Base-by-base conservation (phyloP, 2,113 vertebrate genomes). In the Lasiurus cinereus region DNA sequence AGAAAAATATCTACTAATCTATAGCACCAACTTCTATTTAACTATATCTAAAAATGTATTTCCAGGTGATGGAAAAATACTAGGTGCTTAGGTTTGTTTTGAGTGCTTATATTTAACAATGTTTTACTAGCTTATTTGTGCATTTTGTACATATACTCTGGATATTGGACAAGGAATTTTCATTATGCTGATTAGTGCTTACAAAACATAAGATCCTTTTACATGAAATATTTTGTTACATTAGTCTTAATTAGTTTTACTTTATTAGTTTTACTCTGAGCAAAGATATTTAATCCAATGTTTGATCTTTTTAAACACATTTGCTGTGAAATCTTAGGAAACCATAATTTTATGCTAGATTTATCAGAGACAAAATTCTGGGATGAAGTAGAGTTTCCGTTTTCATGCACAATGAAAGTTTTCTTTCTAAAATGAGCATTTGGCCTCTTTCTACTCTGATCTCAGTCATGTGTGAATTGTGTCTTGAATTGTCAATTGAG, bases 1-100 rank as follows among this genome's bases (percentile, higher is more conserved):
- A 90, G n/a, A 77, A 92, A 93, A 98, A 98, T 94, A 97, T 88
- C 93, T 80, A 4, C 96, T 95, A 96, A 97, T 93, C 97, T 92
- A 2, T 24, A 96, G 92, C 88, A 97, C 93, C 92, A 94, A 95
- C 31, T 92, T 96, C 93, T 93, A 21, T 89, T 96, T 96, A 69
- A 72, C 24, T 88, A 14, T 64, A 7, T 95, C 95, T 96, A 97
- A 97, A 94, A 97, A 92, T 96, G 94, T 69, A 19, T 83, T 77
- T 96, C 93, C 93, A 80, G 48, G 90, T 56, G 85, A 93, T 86
- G 83, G 74, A 43, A 12, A 64, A 86, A 54, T 73, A 62, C 22
- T 31, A 70, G n/a, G 67, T 15, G 79, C 6, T 10, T 98, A 93
- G 39, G 64, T 97, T 97, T 93, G 92, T 84, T 36, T 96, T 85